Evolutionary conservation across 2,888 invertebrate species (phyloP), one percentile per base, ranked within the genome.

Genomic region (Sipha maydis): DNA sequence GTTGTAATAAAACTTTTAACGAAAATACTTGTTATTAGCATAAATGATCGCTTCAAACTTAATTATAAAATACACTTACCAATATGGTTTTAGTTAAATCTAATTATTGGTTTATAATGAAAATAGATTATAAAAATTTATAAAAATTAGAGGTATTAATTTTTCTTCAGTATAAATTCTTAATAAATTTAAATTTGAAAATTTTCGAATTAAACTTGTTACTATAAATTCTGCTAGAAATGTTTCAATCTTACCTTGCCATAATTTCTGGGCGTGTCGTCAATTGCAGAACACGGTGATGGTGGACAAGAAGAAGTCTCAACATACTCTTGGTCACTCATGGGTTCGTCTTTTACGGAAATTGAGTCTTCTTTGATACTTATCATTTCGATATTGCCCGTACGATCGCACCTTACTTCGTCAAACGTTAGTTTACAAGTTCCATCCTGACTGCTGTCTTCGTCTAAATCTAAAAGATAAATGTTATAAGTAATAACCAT

Each of bases 371-470:
- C 90, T 56, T 89, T 89, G 75, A 89, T 89, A 41, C 80, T 78
- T 3, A 88, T 79, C 71, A 83, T 75, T 90, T 92, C 91, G 92
- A 93, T 93, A 90, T 93, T 93, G 89, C 92, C 92, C 67, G 88
- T 78, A 73, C 89, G 86, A 28, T 91, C 91, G 38, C 90, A 90
- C 34, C 89, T 89, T 19, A 90, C 90, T 41, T 92, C 93, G 89
- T 93, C 93, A 17, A 83, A 67, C 38, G 94, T 93, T 85, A 93
- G 92, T 91, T 94, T 94, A 92, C 96, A 94, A 90, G 96, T 95
- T 91, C 96, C 96, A 89, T 95, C 94, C 89, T 96, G 96, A 92
- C 96, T 97, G 92, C 96, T 96, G 92, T 97, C 97, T 91, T 97
- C 97, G 92, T 97, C 97, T 95, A 97, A 96, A 91, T 97, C 97